These are phyloP conservation scores for Coracopsis vasa DNA, from an alignment of 2,113 vertebrate species.

Conservation along the genomic window DNA sequence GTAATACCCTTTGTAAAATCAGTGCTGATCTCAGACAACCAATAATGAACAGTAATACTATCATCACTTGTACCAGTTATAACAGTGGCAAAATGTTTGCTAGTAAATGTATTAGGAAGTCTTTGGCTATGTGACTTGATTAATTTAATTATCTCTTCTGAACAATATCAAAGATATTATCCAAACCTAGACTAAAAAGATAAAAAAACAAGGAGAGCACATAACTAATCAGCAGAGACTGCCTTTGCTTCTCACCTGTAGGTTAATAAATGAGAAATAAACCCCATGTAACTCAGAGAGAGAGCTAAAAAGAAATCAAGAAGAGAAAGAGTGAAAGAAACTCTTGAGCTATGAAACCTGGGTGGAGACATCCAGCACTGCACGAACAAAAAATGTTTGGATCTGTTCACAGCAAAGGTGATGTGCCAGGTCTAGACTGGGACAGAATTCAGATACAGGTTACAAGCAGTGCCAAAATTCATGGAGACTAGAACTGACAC, in stretches of 20 bases:
- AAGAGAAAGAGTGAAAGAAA: not conserved
- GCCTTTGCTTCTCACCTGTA: not conserved
- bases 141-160: not conserved
- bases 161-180: not conserved
- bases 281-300: not conserved
- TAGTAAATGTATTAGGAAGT: not conserved
- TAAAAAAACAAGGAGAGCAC: accelerated
- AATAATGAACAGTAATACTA: not conserved
- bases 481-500: not conserved
- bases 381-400: not conserved
- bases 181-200: not conserved
- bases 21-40: not conserved
- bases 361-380: not conserved
- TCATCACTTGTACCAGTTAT: not conserved
- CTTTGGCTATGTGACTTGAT: not conserved
- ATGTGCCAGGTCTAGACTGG: not conserved
- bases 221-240: not conserved
- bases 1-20: not conserved
- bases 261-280: not conserved
- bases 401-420: not conserved
- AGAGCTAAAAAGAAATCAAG: not conserved
- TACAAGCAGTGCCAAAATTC: not conserved
- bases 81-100: not conserved
- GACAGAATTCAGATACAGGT: not conserved
- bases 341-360: not conserved